A percentile compares a stretch with the other conserved stretches of the same genome.
phyloP scores from a whole-genome alignment of 1,140 invertebrate genomes.

The Lasioglossum albipes region DNA sequence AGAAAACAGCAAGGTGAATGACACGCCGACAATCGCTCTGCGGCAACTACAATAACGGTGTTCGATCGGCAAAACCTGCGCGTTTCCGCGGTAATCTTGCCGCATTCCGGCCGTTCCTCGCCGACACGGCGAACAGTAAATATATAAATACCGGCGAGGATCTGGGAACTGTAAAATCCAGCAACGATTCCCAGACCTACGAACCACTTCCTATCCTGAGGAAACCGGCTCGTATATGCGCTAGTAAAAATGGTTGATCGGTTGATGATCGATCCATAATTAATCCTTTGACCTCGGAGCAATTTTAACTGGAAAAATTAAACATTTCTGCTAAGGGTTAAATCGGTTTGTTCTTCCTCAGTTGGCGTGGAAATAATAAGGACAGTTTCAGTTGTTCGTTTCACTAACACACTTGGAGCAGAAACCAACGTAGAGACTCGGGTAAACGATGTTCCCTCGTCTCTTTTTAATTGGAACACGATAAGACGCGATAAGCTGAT shows the following conservation, averaged over 20 bases:
- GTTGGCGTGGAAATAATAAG: too few species aligned
- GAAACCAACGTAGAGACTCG: neutral
- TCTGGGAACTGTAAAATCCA: slow-evolving; percentile 14
- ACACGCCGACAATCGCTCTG: slow-evolving; percentile 31
- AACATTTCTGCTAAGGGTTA: too few species aligned
- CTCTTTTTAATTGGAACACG: neutral
- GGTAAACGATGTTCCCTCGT: neutral
- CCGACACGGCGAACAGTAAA: slow-evolving; percentile 14
- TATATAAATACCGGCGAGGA: slow-evolving; percentile 14
- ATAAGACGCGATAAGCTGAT: neutral
- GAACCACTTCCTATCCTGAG: slow-evolving; percentile 22
- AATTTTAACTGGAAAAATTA: too few species aligned
- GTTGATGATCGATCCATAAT: too few species aligned
- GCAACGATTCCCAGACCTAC: neutral
- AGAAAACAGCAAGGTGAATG: slow-evolving; percentile 44
- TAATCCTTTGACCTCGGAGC: too few species aligned
- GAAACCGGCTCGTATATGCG: too few species aligned
- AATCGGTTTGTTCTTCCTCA: too few species aligned
- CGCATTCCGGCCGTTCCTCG: slow-evolving; percentile 15
- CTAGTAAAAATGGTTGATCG: too few species aligned
- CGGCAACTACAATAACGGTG: slow-evolving; percentile 31
- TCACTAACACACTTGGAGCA: too few species aligned
- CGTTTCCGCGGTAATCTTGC: slow-evolving; percentile 35
- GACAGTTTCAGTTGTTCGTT: too few species aligned
- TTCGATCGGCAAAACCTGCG: slow-evolving; percentile 39